Evolutionary conservation across 2,888 invertebrate species (phyloP).

Genomic region (Heterodera filipjevi): DNA sequence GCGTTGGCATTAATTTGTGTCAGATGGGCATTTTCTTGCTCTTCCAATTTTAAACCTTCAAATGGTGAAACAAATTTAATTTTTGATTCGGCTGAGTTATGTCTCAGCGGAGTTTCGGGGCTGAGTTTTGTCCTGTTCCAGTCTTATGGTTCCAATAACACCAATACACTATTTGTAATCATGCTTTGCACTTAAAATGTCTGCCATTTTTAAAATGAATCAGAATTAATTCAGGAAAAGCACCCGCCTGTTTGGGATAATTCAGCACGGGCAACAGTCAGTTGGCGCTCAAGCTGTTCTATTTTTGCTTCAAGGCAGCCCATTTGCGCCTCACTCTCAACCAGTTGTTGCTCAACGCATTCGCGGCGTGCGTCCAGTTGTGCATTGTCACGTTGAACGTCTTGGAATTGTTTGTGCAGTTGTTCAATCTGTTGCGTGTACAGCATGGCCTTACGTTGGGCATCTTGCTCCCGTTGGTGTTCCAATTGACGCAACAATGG

Average conservation of each 20-base stretch:
- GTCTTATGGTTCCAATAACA: too few relatives aligned
- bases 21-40: background rate
- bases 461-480: background rate
- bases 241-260: background rate
- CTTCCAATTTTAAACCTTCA: background rate
- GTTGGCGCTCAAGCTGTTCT: background rate
- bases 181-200: background rate
- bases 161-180: too few relatives aligned
- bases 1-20: background rate
- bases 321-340: background rate
- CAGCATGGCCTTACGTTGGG: background rate
- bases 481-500: background rate
- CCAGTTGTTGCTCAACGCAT: background rate
- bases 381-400: conserved; percentile 4
- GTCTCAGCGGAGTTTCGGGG: too few relatives aligned
- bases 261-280: background rate
- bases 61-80: background rate
- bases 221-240: too few relatives aligned
- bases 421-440: background rate
- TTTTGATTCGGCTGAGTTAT: too few relatives aligned
- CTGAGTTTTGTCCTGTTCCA: too few relatives aligned
- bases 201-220: background rate
- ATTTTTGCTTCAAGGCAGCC: background rate
- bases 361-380: background rate
- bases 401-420: conserved; percentile 16